Conservation (phyloP, 2,797 vertebrate species). For the Silurus aristotelis region DNA sequence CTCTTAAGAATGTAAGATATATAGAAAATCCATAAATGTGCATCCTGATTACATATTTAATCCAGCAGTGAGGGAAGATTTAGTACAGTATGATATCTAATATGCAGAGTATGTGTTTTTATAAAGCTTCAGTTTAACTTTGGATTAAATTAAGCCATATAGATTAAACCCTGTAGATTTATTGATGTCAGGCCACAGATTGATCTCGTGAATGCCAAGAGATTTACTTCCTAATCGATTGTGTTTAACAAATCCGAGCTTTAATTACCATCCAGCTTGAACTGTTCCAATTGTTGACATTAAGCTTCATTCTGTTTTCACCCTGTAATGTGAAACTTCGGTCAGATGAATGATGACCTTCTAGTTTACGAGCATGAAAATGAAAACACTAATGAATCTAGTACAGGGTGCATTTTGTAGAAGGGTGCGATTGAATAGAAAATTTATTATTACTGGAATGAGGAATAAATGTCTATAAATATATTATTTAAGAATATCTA, state of each 20-base stretch:
- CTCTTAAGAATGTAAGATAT: background rate
- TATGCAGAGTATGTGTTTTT: background rate
- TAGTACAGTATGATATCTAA: too few species aligned
- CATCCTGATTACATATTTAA: background rate
- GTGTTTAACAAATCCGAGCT: background rate
- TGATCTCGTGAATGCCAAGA: background rate
- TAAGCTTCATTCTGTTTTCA: background rate
- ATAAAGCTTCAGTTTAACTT: background rate
- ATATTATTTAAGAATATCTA: too few species aligned
- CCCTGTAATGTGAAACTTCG: background rate
- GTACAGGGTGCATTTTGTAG: background rate
- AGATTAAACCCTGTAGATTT: background rate
- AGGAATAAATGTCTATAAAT: too few species aligned
- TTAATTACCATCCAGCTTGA: background rate
- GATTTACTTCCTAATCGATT: background rate
- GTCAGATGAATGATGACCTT: background rate
- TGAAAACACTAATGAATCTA: background rate
- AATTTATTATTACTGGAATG: too few species aligned
- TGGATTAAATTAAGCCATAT: too few species aligned
- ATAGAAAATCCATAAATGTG: too few species aligned
- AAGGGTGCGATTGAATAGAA: background rate
- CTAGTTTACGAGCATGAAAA: background rate
- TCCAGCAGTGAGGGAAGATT: too few species aligned
- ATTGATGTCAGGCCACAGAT: background rate
- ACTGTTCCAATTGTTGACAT: background rate